phyloP scores from a whole-genome alignment of 2,113 vertebrate genomes.

The Deroptyus accipitrinus region DNA sequence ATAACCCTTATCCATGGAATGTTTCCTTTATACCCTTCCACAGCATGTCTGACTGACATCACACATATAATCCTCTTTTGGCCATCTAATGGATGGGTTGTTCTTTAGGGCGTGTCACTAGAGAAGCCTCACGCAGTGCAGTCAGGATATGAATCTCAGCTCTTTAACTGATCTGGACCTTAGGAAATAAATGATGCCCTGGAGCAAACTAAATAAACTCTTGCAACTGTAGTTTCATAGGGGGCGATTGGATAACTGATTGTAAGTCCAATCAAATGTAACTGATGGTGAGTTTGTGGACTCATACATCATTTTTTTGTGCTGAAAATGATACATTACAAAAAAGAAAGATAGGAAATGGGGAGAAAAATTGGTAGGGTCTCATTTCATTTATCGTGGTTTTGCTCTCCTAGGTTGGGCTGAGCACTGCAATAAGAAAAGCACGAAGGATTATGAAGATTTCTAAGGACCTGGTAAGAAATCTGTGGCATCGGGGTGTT shows the following conservation, averaged over 20 bases:
- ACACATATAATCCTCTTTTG: rapidly evolving
- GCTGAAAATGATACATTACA: neutral
- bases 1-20: neutral
- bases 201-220: constrained; percentile 29
- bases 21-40: neutral
- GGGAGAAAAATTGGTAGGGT: neutral
- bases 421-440: constrained; percentile 47
- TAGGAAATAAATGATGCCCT: constrained; percentile 33
- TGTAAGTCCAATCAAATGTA: constrained; percentile 23
- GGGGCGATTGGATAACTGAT: constrained; percentile 23
- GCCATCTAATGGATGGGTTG: neutral
- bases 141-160: constrained; percentile 3
- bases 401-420: constrained; percentile 49
- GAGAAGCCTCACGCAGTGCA: neutral
- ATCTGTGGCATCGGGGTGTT: neutral
- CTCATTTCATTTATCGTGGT: neutral
- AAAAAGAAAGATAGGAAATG: neutral
- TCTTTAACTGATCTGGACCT: neutral
- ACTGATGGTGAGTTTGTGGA: neutral
- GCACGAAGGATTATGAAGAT: constrained; percentile 28
- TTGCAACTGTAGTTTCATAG: neutral
- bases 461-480: constrained; percentile 63
- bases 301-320: neutral
- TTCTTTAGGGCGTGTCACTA: neutral
- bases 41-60: neutral